These are phyloP conservation scores for human DNA, from an alignment of 2,113 vertebrate species.

Conservation along the genomic window GRCh38 chr12:28579001-28579500, in stretches of 20 bases:
- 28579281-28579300: conserved; percentile 63
- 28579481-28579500: conserved; percentile 54
- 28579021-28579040: not conserved
- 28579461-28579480: conserved; percentile 51
- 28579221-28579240: conserved; percentile 57
- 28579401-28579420: conserved; percentile 35
- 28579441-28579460: not conserved
- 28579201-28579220: conserved; percentile 56
- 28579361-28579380: conserved; percentile 58
- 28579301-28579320: conserved; percentile 69
- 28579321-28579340: conserved; percentile 66
- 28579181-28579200: conserved; percentile 55
- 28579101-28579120: conserved; percentile 29
- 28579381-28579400: conserved; percentile 68
- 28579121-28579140: not conserved
- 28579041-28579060: not conserved
- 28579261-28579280: conserved; percentile 75
- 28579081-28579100: not conserved
- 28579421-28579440: conserved; percentile 58
- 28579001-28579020: conserved; percentile 56
- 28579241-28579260: conserved; percentile 74
- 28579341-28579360: conserved; percentile 76
- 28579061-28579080: conserved; percentile 22
- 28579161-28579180: not conserved
- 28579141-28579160: not conserved